Conservation (phyloP, 2,797 vertebrate species). For the Holocentrus rufus region DNA sequence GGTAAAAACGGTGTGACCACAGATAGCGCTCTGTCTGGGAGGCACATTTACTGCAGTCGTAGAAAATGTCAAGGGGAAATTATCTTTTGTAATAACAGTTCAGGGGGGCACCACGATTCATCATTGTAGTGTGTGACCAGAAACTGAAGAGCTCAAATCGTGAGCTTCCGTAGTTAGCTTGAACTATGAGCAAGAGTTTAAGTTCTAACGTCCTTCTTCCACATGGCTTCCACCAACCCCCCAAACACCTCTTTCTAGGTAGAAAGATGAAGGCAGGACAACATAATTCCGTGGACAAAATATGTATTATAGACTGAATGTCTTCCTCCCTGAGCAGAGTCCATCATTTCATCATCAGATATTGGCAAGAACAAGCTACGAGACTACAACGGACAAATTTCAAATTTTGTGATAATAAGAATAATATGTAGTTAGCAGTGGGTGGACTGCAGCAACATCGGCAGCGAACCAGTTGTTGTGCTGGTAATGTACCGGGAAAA, state of each 20-base stretch:
- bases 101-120: background rate
- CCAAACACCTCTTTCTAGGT: background rate
- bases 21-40: background rate
- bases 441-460: background rate
- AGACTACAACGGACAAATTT: background rate
- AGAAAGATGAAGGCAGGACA: background rate
- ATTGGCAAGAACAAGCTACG: background rate
- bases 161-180: background rate
- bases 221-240: constrained; percentile 5
- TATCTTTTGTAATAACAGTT: constrained; percentile 28
- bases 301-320: background rate
- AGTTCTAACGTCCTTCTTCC: background rate
- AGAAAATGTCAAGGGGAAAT: constrained; percentile 39
- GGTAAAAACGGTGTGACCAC: background rate
- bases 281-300: background rate
- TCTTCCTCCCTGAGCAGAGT: background rate
- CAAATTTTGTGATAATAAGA: background rate
- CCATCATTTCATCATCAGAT: background rate
- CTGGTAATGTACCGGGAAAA: background rate
- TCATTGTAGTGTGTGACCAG: background rate
- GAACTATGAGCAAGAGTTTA: background rate
- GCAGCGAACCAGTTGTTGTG: background rate
- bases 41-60: constrained; percentile 7
- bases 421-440: background rate
- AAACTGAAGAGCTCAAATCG: background rate